Base-by-base conservation (phyloP, 2,797 vertebrate species). In the Phylloscopus collybita region DNA sequence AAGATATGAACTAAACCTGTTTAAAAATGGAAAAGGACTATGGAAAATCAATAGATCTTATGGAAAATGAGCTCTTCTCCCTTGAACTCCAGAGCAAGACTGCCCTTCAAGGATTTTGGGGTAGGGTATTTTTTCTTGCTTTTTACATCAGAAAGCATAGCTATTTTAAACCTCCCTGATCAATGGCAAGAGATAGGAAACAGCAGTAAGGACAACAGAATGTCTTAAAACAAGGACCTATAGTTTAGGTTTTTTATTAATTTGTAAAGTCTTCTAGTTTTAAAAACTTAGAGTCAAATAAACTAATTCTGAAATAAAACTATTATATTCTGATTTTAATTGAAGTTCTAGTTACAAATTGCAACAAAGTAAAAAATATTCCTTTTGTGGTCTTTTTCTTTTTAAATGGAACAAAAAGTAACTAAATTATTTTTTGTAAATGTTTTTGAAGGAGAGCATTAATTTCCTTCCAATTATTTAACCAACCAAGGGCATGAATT, bases 121-220 rank as follows among this genome's bases (percentile, higher is more conserved):
- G 8, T 53, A 20, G 14, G 2, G 1, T 19, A 1, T 16, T 54
- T 61, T 50, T 30, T 4, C 0, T 25, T 71, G 8, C 38, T 59
- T 62, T 57, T 79, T 26, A 16, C n/a, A 49, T n/a, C 40, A 90
- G 30, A 73, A 91, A 56, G 4, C 1, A 1, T 20, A 70, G 13
- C 23, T 83, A 32, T 20, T 65, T 44, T 67, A 51, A 57, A 56
- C 16, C 21, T 61, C 16, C 18, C 30, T 29, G 15, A 32, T 81
- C 36, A 79, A 38, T 47, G 10, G 3, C 9, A 78, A 87, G 25
- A 49, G 78, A 86, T 19, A 81, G 29, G 8, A 80, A 87, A 23
- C 54, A 18, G 34, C 49, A 45, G 38, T 51, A 72, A 62, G 13
- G 11, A 36, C 10, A 70, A 62, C 54, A 72, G 29, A 44, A 53